Conservation (phyloP, 2,113 vertebrate genomes). For the Seriola aureovittata region DNA sequence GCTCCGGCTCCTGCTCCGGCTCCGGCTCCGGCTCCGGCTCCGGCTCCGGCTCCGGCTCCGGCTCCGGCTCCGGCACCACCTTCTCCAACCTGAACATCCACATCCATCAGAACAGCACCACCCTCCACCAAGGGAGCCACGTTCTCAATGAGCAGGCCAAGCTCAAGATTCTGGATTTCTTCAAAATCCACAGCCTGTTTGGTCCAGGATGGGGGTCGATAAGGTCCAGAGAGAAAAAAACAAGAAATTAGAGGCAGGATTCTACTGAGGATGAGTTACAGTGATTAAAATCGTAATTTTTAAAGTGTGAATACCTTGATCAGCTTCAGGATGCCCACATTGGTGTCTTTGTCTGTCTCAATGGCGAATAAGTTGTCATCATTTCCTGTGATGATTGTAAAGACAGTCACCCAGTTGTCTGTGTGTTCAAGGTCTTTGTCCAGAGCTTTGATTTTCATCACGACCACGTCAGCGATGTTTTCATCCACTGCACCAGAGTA, state of each 20-base stretch:
- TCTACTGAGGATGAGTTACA: background rate
- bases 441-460: constrained; percentile 89
- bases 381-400: constrained; percentile 90
- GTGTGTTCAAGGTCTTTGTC: constrained; percentile 89
- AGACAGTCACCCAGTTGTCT: constrained; percentile 92
- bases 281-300: background rate
- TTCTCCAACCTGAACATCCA: constrained; percentile 55
- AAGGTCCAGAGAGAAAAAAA: background rate
- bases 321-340: constrained; percentile 92
- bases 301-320: constrained; percentile 77
- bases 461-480: constrained; percentile 77
- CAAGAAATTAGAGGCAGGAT: background rate
- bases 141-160: constrained; percentile 87
- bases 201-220: background rate
- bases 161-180: constrained; percentile 79
- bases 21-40: background rate
- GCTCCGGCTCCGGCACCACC: constrained; percentile 14
- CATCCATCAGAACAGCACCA: constrained; percentile 30
- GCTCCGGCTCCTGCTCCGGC: background rate
- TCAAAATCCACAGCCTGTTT: constrained; percentile 90
- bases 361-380: constrained; percentile 90
- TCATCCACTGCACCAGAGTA: constrained; percentile 80
- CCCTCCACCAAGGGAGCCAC: constrained; percentile 73
- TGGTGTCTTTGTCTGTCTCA: constrained; percentile 89
- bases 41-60: background rate